Conservation (phyloP, 1,140 invertebrate species). For the Atta colombica region DNA sequence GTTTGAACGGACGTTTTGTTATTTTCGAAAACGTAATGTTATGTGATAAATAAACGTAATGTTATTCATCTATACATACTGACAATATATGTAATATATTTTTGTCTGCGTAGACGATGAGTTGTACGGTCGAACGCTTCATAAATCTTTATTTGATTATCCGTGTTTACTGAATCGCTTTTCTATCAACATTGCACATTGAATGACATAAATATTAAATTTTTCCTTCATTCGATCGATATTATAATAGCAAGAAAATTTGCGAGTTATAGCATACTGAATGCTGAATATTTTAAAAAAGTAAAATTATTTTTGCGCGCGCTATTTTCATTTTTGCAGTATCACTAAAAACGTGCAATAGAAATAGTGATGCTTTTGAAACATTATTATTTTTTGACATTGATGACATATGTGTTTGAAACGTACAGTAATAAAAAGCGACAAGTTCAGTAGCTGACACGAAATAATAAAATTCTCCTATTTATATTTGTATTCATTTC, state of each 20-base stretch:
- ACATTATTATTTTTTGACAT: background rate
- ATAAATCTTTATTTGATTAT: slow-evolving; percentile 50
- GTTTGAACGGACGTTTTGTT: background rate
- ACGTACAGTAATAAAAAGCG: background rate
- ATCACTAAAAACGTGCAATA: slow-evolving; percentile 5
- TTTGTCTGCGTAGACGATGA: slow-evolving; percentile 30
- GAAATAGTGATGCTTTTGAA: background rate
- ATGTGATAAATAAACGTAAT: slow-evolving; percentile 22
- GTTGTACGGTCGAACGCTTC: slow-evolving; percentile 10
- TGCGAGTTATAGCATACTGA: background rate
- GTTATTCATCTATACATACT: slow-evolving; percentile 17
- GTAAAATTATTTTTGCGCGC: slow-evolving; percentile 6
- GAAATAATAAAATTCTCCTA: slow-evolving; percentile 34
- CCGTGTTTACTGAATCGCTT: slow-evolving; percentile 21
- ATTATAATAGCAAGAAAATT: background rate
- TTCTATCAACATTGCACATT: slow-evolving; percentile 19
- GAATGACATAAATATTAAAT: slow-evolving; percentile 30
- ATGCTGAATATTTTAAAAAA: slow-evolving; percentile 22
- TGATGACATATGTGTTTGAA: background rate
- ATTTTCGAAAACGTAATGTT: slow-evolving; percentile 31
- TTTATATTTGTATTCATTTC: slow-evolving; percentile 23
- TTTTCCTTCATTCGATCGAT: background rate
- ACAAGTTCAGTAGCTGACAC: background rate
- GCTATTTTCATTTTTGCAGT: background rate
- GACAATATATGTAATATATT: background rate